A percentile compares a stretch with the other conserved stretches of the same genome.
Conservation (phyloP, 2,888 invertebrate species). For the Rhamphomyia laevipes region DNA sequence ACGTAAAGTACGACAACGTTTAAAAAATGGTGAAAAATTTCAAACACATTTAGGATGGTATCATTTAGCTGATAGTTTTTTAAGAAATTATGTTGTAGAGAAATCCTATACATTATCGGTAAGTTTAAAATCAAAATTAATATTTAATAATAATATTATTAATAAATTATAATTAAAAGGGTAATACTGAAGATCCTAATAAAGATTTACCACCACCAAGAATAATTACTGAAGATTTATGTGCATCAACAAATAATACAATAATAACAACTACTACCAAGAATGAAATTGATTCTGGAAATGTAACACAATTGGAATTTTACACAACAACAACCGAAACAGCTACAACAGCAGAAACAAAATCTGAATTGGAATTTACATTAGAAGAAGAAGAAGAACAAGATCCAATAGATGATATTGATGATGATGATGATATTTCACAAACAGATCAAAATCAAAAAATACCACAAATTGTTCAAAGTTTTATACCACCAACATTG, state of each 20-base stretch:
- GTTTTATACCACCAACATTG: no score
- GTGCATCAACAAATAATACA: not conserved
- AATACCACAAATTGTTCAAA: no score
- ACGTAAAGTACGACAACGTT: not conserved
- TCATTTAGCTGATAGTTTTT: conserved; percentile 1
- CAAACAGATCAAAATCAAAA: no score
- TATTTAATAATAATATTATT: not conserved
- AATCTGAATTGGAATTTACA: no score
- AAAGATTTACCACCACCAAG: not conserved
- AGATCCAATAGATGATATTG: no score
- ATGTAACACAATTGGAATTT: not conserved
- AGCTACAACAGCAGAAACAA: not conserved
- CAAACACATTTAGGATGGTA: conserved; percentile 2
- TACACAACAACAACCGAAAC: not conserved
- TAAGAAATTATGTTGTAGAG: not conserved
- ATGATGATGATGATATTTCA: no score
- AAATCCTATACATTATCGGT: not conserved
- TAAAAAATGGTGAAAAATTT: conserved; percentile 2
- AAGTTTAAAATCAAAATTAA: no score
- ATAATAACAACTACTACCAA: not conserved
- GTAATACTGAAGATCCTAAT: not conserved
- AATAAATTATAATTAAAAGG: not conserved
- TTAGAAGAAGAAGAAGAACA: no score
- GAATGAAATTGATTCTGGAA: not conserved
- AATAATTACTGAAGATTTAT: no score